Base-by-base conservation (phyloP, 2,797 vertebrate species). In the Pelodytes ibericus region DNA sequence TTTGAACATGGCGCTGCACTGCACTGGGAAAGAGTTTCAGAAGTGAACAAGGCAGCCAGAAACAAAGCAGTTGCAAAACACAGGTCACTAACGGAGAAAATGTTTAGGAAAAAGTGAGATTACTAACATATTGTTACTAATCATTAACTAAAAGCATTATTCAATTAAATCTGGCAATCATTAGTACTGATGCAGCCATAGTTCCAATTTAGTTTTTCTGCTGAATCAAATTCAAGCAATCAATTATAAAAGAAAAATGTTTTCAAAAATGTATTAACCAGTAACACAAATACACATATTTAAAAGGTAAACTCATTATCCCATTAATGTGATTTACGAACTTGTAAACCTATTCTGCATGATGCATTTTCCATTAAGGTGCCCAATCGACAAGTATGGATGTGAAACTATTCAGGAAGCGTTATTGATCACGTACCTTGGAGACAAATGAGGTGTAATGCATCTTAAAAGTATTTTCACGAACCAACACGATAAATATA, bases 341-440 rank as follows among this genome's bases (percentile, higher is more conserved):
- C 41, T 39, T 53, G n/a, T 68, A 60, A 67, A 66, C 56, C 41
- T 61, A 68, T 68, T 72, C 72, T 66, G 39, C 16, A 78, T 72
- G 41, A 51, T 65, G 70, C 62, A 24, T 78, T 59, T 20, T 64
- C 75, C 39, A 67, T 78, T 78, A 67, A 67, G 63, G 53, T 2
- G 56, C 22, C 61, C 53, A 27, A 61, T 65, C 51, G 41, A 60
- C 58, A 71, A 36, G 36, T 39, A 30, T 53, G 67, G 20, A 72
- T 29, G 41, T 33, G 49, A 26, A 59, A 41, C 47, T 44, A 59
- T 58, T 67, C 47, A 68, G 64, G 70, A 79, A 79, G 56, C n/a
- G 31, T 71, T 66, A 77, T 71, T 59, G 75, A 77, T 71, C 16
- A 5, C n/a, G 16, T 29, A 49, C 58, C 70, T 69, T n/a, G 30